Conservation (phyloP, 2,797 vertebrate species). For the Megaceryle alcyon region DNA sequence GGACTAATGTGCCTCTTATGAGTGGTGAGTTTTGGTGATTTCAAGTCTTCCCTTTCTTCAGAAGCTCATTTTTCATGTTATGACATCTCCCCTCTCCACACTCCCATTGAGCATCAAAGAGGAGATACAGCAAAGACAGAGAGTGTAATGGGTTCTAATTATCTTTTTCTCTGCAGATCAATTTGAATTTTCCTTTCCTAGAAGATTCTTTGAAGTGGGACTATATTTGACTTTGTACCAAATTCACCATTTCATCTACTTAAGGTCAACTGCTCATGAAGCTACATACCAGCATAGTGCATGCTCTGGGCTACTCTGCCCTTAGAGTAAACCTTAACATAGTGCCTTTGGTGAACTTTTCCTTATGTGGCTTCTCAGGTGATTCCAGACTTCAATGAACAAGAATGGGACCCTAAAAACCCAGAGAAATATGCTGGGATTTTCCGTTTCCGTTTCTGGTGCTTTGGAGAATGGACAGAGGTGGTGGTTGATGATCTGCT, state of each 20-base stretch:
- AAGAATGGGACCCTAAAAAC: constrained; percentile 88
- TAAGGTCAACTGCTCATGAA: neutral
- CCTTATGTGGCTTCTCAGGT: constrained; percentile 78
- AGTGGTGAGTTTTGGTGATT: neutral
- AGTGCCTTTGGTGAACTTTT: neutral
- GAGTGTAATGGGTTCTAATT: neutral
- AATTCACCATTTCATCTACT: neutral
- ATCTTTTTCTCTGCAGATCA: neutral
- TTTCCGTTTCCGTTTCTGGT: constrained; percentile 94
- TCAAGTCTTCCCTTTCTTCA: neutral
- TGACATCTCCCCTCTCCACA: neutral
- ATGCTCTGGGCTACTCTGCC: neutral
- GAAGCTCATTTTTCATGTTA: neutral
- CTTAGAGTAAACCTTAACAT: neutral
- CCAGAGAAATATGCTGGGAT: constrained; percentile 88
- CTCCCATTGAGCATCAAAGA: neutral
- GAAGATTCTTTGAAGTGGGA: neutral
- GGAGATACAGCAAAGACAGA: neutral
- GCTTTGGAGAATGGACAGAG: constrained; percentile 91
- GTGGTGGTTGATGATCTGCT: constrained; percentile 93
- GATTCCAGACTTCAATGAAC: constrained; percentile 87
- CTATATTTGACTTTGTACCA: neutral
- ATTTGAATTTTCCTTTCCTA: neutral
- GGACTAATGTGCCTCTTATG: neutral
- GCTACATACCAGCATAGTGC: neutral